These are phyloP conservation scores for Vireo griseus DNA, from an alignment of 2,797 vertebrate genomes.

Conservation along the genomic window DNA sequence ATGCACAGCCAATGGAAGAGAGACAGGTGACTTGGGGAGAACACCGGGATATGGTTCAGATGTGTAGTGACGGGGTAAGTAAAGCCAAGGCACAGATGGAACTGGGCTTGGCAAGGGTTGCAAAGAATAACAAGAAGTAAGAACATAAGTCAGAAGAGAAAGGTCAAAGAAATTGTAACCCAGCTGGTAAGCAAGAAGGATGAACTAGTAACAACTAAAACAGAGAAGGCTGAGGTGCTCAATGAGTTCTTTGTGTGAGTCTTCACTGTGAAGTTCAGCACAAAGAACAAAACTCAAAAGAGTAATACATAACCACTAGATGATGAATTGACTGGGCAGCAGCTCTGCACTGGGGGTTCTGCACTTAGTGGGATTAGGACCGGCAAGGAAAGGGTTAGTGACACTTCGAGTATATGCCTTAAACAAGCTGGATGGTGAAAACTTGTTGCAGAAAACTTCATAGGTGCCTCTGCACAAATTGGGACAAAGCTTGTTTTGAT, in stretches of 20 bases:
- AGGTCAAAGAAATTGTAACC: background rate
- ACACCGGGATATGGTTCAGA: background rate
- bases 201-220: background rate
- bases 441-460: background rate
- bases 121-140: background rate
- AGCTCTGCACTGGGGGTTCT: background rate
- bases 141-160: background rate
- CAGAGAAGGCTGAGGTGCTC: background rate
- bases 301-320: background rate
- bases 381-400: background rate
- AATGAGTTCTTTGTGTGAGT: background rate
- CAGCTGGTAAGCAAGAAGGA: background rate
- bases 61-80: background rate
- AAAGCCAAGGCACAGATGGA: background rate
- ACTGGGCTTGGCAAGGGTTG: background rate
- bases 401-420: background rate
- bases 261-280: background rate
- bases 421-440: background rate
- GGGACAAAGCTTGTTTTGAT: background rate
- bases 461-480: background rate
- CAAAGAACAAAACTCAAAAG: background rate
- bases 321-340: background rate
- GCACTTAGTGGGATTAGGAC: background rate
- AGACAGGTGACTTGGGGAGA: background rate
- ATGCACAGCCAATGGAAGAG: background rate